These are phyloP conservation scores for Caenorhabditis angaria DNA, from an alignment of 2,888 invertebrate species.

Conservation along the genomic window DNA sequence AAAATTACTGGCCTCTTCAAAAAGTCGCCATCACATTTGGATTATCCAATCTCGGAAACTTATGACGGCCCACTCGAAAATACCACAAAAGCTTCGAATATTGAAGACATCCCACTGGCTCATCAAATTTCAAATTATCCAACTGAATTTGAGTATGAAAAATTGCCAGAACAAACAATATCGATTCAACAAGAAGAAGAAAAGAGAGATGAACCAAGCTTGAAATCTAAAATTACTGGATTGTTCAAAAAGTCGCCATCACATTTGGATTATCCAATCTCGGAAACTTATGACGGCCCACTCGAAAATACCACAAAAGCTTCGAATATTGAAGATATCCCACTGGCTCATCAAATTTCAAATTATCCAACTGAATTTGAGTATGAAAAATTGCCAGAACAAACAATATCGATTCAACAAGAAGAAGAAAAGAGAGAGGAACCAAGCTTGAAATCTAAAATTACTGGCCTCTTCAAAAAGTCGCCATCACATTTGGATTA, in stretches of 20 bases:
- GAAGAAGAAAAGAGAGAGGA: slow-evolving; percentile 29
- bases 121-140: slow-evolving; percentile 40
- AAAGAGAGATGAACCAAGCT: slow-evolving; percentile 25
- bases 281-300: slow-evolving; percentile 48
- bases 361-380: slow-evolving; percentile 46
- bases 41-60: slow-evolving; percentile 48
- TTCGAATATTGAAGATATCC: slow-evolving; percentile 42
- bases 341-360: slow-evolving; percentile 43
- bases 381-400: slow-evolving; percentile 20
- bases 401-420: slow-evolving; percentile 7
- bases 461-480: slow-evolving; percentile 41
- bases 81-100: slow-evolving; percentile 29
- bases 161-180: background rate
- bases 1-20: slow-evolving; percentile 33
- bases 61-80: slow-evolving; percentile 33
- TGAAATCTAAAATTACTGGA: slow-evolving; percentile 42
- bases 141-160: slow-evolving; percentile 5
- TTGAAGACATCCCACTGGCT: slow-evolving; percentile 29
- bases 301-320: slow-evolving; percentile 33
- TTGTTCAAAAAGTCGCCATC: slow-evolving; percentile 49
- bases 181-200: slow-evolving; percentile 17
- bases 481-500: slow-evolving; percentile 31
- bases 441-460: slow-evolving; percentile 15
- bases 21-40: slow-evolving; percentile 41
- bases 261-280: slow-evolving; percentile 48